Evolutionary conservation across 2,888 invertebrate genomes (phyloP).

Genomic region (Lasioglossum leucozonium): DNA sequence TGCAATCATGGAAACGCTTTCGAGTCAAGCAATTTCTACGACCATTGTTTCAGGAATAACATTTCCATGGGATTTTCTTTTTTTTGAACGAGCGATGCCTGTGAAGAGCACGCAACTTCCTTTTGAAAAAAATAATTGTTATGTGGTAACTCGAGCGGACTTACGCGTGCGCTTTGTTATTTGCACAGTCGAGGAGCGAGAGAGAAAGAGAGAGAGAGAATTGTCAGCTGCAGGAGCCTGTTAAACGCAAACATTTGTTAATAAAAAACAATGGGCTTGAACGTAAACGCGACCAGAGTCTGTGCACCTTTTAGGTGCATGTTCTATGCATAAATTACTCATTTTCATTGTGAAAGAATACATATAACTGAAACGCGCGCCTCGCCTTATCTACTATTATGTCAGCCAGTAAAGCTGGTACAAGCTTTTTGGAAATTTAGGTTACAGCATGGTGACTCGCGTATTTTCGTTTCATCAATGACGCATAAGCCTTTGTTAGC

Average conservation of each 20-base stretch:
- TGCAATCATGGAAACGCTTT: neutral
- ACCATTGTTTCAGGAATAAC: neutral
- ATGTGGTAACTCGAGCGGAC: neutral
- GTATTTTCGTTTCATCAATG: slow-evolving; percentile 11
- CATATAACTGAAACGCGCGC: neutral
- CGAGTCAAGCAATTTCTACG: neutral
- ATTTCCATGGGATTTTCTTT: neutral
- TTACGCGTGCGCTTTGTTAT: neutral
- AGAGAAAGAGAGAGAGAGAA: too few relatives aligned
- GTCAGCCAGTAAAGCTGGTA: neutral
- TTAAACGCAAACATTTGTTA: neutral
- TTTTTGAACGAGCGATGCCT: neutral
- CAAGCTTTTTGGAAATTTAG: neutral
- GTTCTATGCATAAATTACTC: neutral
- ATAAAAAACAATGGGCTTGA: neutral
- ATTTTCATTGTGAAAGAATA: neutral
- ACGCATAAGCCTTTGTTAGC: neutral
- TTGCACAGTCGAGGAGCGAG: too few relatives aligned
- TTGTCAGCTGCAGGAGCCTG: neutral
- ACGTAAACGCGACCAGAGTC: neutral
- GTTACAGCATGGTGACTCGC: neutral
- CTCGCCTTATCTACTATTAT: neutral
- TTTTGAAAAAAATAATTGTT: neutral
- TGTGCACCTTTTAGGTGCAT: neutral
- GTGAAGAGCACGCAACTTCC: neutral